These are phyloP conservation scores for Mamestra configurata DNA, from an alignment of 1,140 invertebrate genomes.

Conservation along the genomic window DNA sequence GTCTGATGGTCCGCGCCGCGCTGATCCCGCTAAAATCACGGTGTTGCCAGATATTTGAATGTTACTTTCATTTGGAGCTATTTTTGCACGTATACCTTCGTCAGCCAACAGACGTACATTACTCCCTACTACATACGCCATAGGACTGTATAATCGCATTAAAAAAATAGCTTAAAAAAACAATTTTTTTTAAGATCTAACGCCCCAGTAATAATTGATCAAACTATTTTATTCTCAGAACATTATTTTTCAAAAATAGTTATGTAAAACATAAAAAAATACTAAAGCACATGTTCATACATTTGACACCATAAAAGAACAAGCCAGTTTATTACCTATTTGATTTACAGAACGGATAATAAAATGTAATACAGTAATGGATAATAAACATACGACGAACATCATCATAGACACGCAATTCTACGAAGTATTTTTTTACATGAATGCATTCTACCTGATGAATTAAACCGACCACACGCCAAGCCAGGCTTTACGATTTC, in stretches of 20 bases:
- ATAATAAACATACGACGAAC: slow-evolving; percentile 51
- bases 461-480: slow-evolving; percentile 35
- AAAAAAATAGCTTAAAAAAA: too few relatives aligned
- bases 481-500: slow-evolving; percentile 31
- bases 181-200: too few relatives aligned
- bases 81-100: background rate
- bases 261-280: background rate
- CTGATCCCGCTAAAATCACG: slow-evolving; percentile 41
- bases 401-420: slow-evolving; percentile 61
- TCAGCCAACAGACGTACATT: background rate
- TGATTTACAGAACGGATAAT: slow-evolving; percentile 61
- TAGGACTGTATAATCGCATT: background rate
- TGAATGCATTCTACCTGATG: slow-evolving; percentile 42
- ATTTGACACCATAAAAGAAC: slow-evolving; percentile 31
- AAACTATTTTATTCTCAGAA: background rate
- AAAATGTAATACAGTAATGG: slow-evolving; percentile 63
- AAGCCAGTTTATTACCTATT: slow-evolving; percentile 53
- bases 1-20: slow-evolving; percentile 49
- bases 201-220: background rate
- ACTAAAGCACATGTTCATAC: background rate
- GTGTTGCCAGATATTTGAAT: slow-evolving; percentile 46
- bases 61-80: slow-evolving; percentile 6
- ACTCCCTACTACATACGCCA: background rate
- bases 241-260: background rate
- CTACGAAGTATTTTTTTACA: slow-evolving; percentile 37